Conservation (phyloP, 1,140 invertebrate species). For the Heliconius hermathena region DNA sequence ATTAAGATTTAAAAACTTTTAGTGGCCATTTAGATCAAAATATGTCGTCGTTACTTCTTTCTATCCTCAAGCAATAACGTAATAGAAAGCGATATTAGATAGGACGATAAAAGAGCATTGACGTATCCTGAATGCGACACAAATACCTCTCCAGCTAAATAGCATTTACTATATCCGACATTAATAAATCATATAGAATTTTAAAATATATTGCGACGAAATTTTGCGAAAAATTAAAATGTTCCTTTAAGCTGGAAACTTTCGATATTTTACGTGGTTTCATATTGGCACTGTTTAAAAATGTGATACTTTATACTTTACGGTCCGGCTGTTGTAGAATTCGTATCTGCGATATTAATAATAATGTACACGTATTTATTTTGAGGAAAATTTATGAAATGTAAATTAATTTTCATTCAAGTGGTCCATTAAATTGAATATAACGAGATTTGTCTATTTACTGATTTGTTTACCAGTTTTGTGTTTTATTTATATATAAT, state of each 20-base stretch:
- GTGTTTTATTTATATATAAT: too few species aligned
- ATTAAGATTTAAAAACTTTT: constrained; percentile 22
- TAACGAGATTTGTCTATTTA: not conserved
- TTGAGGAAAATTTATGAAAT: not conserved
- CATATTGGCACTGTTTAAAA: constrained; percentile 55
- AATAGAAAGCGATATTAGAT: constrained; percentile 47
- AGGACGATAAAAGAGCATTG: constrained; percentile 50
- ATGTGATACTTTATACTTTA: constrained; percentile 56
- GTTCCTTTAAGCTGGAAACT: constrained; percentile 61
- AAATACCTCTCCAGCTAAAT: constrained; percentile 57
- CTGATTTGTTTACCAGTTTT: not conserved
- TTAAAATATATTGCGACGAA: constrained; percentile 65
- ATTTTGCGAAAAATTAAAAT: constrained; percentile 69
- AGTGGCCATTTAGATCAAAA: constrained; percentile 22
- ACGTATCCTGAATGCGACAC: constrained; percentile 51
- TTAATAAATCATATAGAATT: constrained; percentile 71
- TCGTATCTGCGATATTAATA: constrained; percentile 26
- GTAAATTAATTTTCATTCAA: not conserved
- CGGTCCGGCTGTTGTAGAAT: constrained; percentile 33
- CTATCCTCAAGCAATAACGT: constrained; percentile 38
- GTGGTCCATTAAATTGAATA: not conserved
- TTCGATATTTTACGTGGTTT: constrained; percentile 71
- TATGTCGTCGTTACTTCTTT: constrained; percentile 31
- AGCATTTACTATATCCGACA: constrained; percentile 52
- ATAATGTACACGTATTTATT: constrained; percentile 23